Conservation (phyloP, 2,888 invertebrate genomes). For the Drosophila siamana region DNA sequence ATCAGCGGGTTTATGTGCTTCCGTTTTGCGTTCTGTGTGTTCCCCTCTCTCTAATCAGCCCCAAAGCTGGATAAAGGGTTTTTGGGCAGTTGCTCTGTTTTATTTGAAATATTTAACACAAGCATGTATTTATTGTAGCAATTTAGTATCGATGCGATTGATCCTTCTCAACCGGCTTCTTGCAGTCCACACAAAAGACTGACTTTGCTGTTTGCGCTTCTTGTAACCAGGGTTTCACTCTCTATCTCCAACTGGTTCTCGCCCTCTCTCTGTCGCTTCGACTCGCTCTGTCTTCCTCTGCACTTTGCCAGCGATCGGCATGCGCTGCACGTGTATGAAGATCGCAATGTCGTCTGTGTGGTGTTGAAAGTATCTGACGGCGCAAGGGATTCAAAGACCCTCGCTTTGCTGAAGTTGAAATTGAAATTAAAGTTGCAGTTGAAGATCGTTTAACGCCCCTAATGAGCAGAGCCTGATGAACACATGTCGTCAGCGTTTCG, state of each 20-base stretch:
- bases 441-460: constrained; percentile 56
- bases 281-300: constrained; percentile 26
- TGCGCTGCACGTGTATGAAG: constrained; percentile 55
- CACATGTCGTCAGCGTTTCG: constrained; percentile 65
- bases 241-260: constrained; percentile 63
- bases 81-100: constrained; percentile 21
- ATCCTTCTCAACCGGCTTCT: constrained; percentile 60
- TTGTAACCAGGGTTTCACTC: constrained; percentile 20
- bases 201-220: constrained; percentile 23
- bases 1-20: constrained; percentile 44
- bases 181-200: constrained; percentile 56
- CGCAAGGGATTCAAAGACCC: constrained; percentile 61
- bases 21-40: constrained; percentile 40
- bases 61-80: constrained; percentile 54
- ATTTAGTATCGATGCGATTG: constrained; percentile 7
- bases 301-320: constrained; percentile 58
- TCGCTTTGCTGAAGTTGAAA: constrained; percentile 46
- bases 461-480: constrained; percentile 54
- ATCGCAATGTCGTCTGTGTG: constrained; percentile 5
- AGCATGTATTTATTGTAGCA: not conserved
- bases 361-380: constrained; percentile 32
- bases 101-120: not conserved
- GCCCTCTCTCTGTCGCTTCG: constrained; percentile 15
- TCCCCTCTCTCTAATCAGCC: constrained; percentile 57
- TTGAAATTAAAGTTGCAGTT: constrained; percentile 32